A percentile compares a stretch with the other conserved stretches of the same genome.
Conservation (phyloP, 1,140 invertebrate species). For the Sinonovacula constricta region DNA sequence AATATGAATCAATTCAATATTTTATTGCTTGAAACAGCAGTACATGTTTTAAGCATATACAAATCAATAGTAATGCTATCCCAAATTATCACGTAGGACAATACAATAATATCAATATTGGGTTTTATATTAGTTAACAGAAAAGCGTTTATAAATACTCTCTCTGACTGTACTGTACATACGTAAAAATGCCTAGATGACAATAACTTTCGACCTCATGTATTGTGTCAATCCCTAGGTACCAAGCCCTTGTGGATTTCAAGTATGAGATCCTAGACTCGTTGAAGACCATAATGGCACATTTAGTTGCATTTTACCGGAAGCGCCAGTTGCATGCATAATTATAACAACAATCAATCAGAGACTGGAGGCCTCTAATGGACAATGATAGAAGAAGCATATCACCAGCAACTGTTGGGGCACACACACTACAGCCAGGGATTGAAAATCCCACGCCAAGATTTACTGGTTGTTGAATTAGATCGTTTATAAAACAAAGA, state of each 20-base stretch:
- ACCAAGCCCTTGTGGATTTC: too few species aligned
- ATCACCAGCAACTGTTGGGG: conserved; percentile 24
- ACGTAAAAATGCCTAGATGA: neutral
- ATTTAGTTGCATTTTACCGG: conserved; percentile 3
- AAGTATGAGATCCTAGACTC: too few species aligned
- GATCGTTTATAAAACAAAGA: conserved; percentile 2
- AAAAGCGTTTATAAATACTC: too few species aligned
- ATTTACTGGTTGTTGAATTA: neutral
- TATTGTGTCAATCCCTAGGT: too few species aligned
- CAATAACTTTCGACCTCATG: too few species aligned
- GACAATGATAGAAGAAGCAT: conserved; percentile 10
- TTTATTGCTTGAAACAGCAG: too few species aligned
- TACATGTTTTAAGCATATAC: too few species aligned
- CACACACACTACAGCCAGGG: neutral
- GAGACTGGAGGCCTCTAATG: neutral
- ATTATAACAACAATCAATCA: conserved; percentile 1
- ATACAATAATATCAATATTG: too few species aligned
- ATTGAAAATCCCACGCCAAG: neutral
- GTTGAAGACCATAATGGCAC: neutral
- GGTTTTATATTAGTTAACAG: too few species aligned
- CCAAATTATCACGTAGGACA: too few species aligned
- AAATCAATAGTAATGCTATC: too few species aligned
- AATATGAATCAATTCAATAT: too few species aligned
- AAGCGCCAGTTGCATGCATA: conserved; percentile 4
- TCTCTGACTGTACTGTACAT: neutral